A percentile compares a stretch with the other conserved stretches of the same genome.
phyloP scores from a whole-genome alignment of 1,140 invertebrate species.

The Tetranychus urticae region DNA sequence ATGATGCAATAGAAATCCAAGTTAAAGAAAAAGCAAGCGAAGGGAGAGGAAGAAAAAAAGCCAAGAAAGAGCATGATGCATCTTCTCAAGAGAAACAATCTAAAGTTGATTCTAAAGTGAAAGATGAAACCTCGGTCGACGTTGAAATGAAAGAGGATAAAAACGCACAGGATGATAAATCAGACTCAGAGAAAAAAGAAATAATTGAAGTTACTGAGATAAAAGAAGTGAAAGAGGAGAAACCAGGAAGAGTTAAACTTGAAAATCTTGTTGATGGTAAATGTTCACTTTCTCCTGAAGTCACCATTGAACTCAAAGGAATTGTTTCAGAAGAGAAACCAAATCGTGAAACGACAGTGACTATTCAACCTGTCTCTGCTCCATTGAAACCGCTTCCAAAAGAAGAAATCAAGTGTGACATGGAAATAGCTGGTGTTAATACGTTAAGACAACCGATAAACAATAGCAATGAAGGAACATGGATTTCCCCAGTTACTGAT shows the following conservation, averaged over 20 bases:
- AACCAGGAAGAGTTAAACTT: not conserved
- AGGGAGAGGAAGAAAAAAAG: constrained; percentile 15
- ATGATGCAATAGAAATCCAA: constrained; percentile 14
- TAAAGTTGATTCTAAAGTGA: not conserved
- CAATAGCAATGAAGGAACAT: too few relatives aligned
- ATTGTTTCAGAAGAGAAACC: constrained; percentile 3
- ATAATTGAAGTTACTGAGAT: too few relatives aligned
- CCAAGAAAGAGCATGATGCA: constrained; percentile 19
- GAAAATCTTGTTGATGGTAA: not conserved
- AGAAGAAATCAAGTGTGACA: not conserved
- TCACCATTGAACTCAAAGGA: not conserved
- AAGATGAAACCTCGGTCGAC: not conserved
- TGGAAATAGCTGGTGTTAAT: not conserved
- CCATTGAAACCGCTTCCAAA: not conserved
- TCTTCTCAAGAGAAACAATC: not conserved
- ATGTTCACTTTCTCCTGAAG: not conserved
- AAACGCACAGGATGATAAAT: not conserved
- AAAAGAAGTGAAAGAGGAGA: not conserved
- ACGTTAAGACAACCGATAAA: not conserved
- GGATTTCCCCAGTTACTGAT: not conserved
- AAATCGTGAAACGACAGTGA: not conserved
- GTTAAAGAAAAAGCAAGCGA: constrained; percentile 20
- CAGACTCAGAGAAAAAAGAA: too few relatives aligned
- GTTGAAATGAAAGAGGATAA: not conserved
- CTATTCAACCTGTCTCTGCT: not conserved